Evolutionary conservation across 1,140 invertebrate genomes (phyloP).

Genomic region (Eulimnadia texana): DNA sequence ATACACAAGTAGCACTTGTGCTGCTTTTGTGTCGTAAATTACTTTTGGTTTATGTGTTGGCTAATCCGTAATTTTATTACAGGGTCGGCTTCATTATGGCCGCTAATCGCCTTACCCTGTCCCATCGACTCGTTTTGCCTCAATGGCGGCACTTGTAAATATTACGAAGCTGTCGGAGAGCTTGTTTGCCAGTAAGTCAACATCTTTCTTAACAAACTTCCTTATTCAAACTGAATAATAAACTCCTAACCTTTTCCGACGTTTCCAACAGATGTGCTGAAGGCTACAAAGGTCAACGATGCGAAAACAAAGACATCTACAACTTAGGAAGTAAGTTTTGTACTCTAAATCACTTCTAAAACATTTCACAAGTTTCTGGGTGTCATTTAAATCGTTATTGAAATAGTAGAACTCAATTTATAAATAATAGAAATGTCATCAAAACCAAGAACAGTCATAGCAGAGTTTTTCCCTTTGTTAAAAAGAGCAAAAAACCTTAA

Average conservation of each 20-base stretch:
- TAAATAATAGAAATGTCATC: background rate
- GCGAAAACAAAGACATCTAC: slow-evolving; percentile 61
- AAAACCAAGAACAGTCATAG: background rate
- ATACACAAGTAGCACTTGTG: too few relatives aligned
- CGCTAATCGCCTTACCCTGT: slow-evolving; percentile 43
- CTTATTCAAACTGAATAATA: background rate
- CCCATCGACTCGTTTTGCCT: slow-evolving; percentile 50
- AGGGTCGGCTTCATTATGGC: slow-evolving; percentile 38
- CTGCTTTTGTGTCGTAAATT: too few relatives aligned
- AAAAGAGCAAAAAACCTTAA: background rate
- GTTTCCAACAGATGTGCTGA: slow-evolving; percentile 74
- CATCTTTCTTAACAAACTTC: slow-evolving; percentile 10
- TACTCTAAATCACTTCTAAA: background rate
- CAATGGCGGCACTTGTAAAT: slow-evolving; percentile 64
- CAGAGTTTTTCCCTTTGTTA: background rate
- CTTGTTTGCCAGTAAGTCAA: slow-evolving; percentile 59
- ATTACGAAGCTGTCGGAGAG: slow-evolving; percentile 56
- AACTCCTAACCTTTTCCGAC: background rate
- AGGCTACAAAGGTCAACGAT: slow-evolving; percentile 63
- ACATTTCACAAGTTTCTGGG: too few relatives aligned
- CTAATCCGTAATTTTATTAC: too few relatives aligned
- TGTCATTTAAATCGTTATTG: background rate
- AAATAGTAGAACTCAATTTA: background rate
- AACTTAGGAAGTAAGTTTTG: slow-evolving; percentile 41
- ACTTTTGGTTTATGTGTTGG: too few relatives aligned